Evolutionary conservation across 2,888 invertebrate species (phyloP).

Genomic region (Entomobrya proxima): DNA sequence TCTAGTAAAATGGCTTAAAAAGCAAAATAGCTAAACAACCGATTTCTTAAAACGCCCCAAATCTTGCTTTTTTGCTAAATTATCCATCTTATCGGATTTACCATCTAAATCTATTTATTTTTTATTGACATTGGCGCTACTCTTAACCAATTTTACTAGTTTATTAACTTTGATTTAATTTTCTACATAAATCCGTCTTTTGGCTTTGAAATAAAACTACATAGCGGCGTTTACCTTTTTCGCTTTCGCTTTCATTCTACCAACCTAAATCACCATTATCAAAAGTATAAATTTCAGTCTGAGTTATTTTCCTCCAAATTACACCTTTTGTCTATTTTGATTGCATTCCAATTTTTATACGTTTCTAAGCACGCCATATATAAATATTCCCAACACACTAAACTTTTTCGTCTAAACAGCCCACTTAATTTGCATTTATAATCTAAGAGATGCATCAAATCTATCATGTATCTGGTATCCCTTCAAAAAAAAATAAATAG

Average conservation of each 20-base stretch:
- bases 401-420: not conserved
- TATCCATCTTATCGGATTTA: not conserved
- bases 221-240: no score
- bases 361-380: not conserved
- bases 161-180: not conserved
- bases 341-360: not conserved
- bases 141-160: not conserved
- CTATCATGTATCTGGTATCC: not conserved
- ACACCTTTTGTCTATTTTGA: not conserved
- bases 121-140: no score
- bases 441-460: not conserved
- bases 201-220: no score
- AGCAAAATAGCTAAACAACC: not conserved
- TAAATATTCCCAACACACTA: not conserved
- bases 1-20: no score
- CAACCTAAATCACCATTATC: not conserved
- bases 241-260: not conserved
- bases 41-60: not conserved
- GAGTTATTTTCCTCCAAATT: not conserved
- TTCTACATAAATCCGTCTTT: not conserved
- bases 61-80: not conserved
- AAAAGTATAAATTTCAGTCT: not conserved
- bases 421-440: not conserved
- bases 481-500: no score
- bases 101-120: not conserved